Percentiles rank a stretch among this genome's conserved stretches.
These are phyloP conservation scores for Coregonus sp. DNA, from an alignment of 2,797 vertebrate species.

Conservation along the genomic window DNA sequence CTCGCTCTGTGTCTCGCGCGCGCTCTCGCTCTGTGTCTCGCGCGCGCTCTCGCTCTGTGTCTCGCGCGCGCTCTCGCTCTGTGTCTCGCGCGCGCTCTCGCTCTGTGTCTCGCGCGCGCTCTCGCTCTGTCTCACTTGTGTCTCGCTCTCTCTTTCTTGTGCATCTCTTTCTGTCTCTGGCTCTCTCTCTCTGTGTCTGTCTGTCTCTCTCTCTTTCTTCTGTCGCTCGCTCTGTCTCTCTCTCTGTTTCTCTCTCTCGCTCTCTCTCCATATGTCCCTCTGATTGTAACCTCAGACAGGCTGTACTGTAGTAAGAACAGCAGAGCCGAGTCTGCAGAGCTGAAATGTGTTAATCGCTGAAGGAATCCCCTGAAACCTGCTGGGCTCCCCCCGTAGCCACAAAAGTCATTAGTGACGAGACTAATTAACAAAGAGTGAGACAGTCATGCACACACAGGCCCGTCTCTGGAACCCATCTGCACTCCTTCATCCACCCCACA, in stretches of 20 bases:
- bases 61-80: no score
- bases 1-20: no score
- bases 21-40: no score
- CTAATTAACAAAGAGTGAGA: constrained; percentile 69
- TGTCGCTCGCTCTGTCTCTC: not conserved
- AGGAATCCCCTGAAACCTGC: constrained; percentile 55
- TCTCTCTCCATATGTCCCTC: not conserved
- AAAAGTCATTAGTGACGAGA: constrained; percentile 61
- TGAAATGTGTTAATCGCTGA: constrained; percentile 63
- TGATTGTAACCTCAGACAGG: no score
- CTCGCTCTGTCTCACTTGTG: not conserved
- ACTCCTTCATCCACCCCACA: not conserved
- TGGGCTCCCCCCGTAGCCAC: constrained; percentile 33
- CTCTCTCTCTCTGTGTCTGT: not conserved
- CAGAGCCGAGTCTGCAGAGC: constrained; percentile 19
- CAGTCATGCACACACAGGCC: constrained; percentile 33
- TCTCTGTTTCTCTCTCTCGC: not conserved
- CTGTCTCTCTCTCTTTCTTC: not conserved
- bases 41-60: no score
- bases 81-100: no score
- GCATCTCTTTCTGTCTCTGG: not conserved
- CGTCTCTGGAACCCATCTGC: constrained; percentile 45
- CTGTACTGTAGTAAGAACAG: not conserved
- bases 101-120: not conserved
- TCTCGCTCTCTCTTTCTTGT: not conserved